Percentiles rank a stretch among this genome's conserved stretches.
These are phyloP conservation scores for Hemicentrotus pulcherrimus DNA, from an alignment of 35 echinoderm and acorn worm species.

Conservation along the genomic window DNA sequence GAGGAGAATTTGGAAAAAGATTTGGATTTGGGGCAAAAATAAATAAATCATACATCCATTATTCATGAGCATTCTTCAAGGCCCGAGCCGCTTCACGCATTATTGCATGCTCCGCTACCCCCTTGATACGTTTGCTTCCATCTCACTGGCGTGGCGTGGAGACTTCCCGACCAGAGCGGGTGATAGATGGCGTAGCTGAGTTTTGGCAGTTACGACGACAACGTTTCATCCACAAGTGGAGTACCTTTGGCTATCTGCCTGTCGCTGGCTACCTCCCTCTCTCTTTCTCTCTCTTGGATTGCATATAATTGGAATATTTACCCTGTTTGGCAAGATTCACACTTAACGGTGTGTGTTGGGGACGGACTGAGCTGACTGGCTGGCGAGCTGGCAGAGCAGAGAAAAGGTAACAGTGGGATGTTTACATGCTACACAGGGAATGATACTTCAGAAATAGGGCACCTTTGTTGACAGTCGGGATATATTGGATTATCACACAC, in stretches of 20 bases:
- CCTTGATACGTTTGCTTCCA: not conserved
- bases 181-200: not conserved
- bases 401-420: not conserved
- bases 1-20: not conserved
- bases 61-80: not conserved
- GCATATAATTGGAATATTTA: slow-evolving; percentile 46
- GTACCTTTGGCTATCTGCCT: not conserved
- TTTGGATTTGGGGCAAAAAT: not conserved
- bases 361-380: not conserved
- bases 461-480: not conserved
- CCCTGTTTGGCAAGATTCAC: slow-evolving; percentile 7
- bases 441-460: not conserved
- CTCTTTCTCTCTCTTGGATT: slow-evolving; percentile 16
- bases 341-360: not conserved
- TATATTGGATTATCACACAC: not conserved
- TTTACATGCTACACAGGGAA: not conserved
- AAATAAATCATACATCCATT: slow-evolving; percentile 20
- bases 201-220: not conserved
- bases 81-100: not conserved
- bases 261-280: not conserved
- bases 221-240: not conserved
- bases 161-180: not conserved
- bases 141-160: not conserved
- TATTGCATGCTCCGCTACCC: not conserved
- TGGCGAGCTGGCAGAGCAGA: not conserved